phyloP scores from a whole-genome alignment of 2,888 invertebrate species.

The Amphiduros pacificus region DNA sequence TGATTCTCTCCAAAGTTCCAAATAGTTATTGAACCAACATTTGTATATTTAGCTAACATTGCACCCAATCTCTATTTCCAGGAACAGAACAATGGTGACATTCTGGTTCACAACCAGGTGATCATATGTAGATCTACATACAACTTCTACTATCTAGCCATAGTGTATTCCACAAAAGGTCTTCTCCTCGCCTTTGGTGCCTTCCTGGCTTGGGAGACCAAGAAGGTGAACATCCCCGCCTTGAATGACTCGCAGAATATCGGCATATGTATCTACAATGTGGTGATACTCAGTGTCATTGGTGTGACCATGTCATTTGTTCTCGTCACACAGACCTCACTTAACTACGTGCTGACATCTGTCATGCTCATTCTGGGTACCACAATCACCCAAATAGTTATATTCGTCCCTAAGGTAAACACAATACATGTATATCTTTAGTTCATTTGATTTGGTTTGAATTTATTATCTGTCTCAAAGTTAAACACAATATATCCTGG shows the following conservation, averaged over 20 bases:
- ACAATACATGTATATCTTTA: no score
- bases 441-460: no score
- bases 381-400: conserved; percentile 25
- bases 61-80: no score
- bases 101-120: not conserved
- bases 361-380: conserved; percentile 22
- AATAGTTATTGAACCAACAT: no score
- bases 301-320: conserved; percentile 24
- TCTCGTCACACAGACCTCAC: conserved; percentile 12
- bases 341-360: conserved; percentile 18
- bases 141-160: not conserved
- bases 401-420: conserved; percentile 30
- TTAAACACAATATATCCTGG: no score
- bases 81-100: not conserved
- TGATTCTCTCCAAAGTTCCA: no score
- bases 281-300: conserved; percentile 22
- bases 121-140: not conserved
- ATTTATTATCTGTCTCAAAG: no score
- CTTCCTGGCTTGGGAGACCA: not conserved
- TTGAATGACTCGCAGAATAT: conserved; percentile 37
- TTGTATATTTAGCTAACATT: no score
- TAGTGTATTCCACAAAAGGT: not conserved
- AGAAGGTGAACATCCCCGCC: conserved; percentile 27
- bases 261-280: conserved; percentile 33
- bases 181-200: not conserved